Percentiles rank a stretch among this genome's conserved stretches.
Conservation (phyloP, 2,113 vertebrate genomes). For the Takifugu bimaculatus region DNA sequence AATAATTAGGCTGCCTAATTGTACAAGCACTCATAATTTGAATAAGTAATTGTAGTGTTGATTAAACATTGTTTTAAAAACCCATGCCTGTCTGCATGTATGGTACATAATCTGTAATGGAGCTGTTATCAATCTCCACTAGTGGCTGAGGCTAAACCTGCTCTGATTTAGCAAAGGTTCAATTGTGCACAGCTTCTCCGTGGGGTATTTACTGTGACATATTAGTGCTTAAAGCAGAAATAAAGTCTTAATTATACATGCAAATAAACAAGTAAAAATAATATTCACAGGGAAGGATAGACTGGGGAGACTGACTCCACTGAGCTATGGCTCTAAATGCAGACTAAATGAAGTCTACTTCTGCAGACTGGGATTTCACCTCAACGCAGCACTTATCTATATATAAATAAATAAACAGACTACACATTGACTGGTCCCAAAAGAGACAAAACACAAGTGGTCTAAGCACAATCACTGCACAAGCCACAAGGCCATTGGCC, state of each 20-base stretch:
- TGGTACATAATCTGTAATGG: neutral
- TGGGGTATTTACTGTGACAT: conserved; percentile 3
- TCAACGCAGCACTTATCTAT: too few species aligned
- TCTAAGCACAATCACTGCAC: too few species aligned
- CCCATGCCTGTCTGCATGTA: neutral
- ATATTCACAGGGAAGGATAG: too few species aligned
- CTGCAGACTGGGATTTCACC: too few species aligned
- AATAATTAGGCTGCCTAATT: conserved; percentile 31
- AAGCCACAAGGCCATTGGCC: too few species aligned
- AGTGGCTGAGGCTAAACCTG: conserved; percentile 20
- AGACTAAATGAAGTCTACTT: too few species aligned
- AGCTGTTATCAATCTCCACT: conserved; percentile 3
- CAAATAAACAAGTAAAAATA: too few species aligned
- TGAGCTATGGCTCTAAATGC: too few species aligned
- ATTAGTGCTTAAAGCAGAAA: neutral
- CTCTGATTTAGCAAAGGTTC: conserved; percentile 10
- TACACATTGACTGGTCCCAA: too few species aligned
- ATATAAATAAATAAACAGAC: too few species aligned
- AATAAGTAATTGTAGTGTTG: conserved; percentile 30
- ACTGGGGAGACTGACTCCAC: too few species aligned
- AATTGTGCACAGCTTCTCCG: neutral
- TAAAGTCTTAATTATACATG: neutral
- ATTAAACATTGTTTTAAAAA: conserved; percentile 24
- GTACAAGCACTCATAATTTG: conserved; percentile 13
- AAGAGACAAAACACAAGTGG: too few species aligned